These are phyloP conservation scores for Aleadryas rufinucha DNA, from an alignment of 2,113 vertebrate species.

Conservation along the genomic window DNA sequence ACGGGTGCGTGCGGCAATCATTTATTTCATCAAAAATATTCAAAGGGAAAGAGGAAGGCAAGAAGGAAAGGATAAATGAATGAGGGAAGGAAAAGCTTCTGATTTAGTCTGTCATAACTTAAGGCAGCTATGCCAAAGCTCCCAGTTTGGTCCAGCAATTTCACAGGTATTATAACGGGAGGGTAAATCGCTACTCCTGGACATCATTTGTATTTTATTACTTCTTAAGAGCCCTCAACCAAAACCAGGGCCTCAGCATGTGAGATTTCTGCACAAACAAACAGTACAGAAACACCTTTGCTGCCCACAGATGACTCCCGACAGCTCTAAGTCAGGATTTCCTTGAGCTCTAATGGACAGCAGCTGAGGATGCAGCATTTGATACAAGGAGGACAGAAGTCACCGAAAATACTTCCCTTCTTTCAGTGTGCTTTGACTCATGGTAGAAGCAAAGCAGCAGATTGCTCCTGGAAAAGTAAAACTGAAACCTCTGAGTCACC, in stretches of 20 bases:
- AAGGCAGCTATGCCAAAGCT: slow-evolving; percentile 34
- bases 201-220: slow-evolving; percentile 1
- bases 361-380: neutral
- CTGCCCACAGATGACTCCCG: neutral
- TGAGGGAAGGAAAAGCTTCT: slow-evolving; percentile 25
- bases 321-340: neutral
- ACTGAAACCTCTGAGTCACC: neutral
- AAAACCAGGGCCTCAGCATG: neutral
- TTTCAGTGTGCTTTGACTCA: neutral
- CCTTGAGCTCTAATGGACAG: neutral
- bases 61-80: neutral
- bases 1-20: neutral
- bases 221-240: neutral
- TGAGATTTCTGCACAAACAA: neutral
- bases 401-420: neutral
- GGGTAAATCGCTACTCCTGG: neutral
- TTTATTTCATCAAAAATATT: neutral
- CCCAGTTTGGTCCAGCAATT: slow-evolving; percentile 15
- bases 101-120: slow-evolving; percentile 28
- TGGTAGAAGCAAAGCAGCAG: neutral
- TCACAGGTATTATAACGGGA: slow-evolving; percentile 39
- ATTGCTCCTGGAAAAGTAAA: neutral
- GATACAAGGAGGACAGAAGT: neutral
- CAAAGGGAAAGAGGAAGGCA: neutral
- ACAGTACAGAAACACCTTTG: neutral